A percentile compares a stretch with the other conserved stretches of the same genome.
phyloP scores from a whole-genome alignment of 2,113 vertebrate species.

The Engystomops pustulosus region DNA sequence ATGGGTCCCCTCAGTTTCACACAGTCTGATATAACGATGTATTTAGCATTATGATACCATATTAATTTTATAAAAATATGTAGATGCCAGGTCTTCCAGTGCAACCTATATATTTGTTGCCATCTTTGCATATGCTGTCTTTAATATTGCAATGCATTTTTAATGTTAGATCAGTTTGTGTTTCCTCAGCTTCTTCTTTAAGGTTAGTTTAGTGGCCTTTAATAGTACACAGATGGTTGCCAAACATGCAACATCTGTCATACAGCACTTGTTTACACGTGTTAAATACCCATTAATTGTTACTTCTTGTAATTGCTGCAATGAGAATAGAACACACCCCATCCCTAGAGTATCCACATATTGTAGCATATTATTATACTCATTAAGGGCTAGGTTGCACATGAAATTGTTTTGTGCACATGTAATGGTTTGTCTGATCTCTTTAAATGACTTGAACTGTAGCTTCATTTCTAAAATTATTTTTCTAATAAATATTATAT shows the following conservation, averaged over 20 bases:
- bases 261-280: constrained; percentile 18
- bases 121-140: background rate
- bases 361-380: background rate
- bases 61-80: too few relatives aligned
- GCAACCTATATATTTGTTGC: background rate
- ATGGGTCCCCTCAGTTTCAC: too few relatives aligned
- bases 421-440: background rate
- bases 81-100: background rate
- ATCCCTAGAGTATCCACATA: background rate
- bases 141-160: background rate
- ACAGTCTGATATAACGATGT: too few relatives aligned
- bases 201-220: constrained; percentile 23
- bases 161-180: background rate
- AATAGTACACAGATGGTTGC: constrained; percentile 23
- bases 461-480: too few relatives aligned
- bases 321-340: constrained; percentile 10
- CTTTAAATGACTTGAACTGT: background rate
- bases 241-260: constrained; percentile 26
- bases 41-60: too few relatives aligned
- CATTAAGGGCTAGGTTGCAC: constrained; percentile 10
- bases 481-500: constrained; percentile 1
- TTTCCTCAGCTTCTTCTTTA: background rate
- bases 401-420: background rate
- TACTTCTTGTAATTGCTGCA: constrained; percentile 22
- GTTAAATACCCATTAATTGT: constrained; percentile 29